Percentiles rank a stretch among this genome's conserved stretches.
Conservation (phyloP, 2,888 invertebrate species). For the Rhodophaea formosa region DNA sequence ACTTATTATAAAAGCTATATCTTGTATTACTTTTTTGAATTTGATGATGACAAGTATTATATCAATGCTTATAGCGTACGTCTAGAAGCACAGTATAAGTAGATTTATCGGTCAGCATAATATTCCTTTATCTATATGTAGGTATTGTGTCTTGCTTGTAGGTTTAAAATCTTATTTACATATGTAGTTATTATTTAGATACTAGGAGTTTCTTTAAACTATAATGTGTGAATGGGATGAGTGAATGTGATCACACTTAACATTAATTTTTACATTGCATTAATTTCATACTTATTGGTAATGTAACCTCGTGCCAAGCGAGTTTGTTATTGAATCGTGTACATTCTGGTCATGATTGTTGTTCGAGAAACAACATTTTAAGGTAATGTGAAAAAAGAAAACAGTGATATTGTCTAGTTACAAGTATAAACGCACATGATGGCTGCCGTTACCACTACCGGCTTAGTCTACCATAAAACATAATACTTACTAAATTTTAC, state of each 20-base stretch:
- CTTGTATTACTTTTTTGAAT: constrained; percentile 50
- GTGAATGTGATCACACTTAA: constrained; percentile 69
- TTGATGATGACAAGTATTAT: constrained; percentile 51
- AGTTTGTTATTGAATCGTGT: constrained; percentile 67
- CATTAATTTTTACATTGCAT: constrained; percentile 64
- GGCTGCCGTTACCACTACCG: constrained; percentile 31
- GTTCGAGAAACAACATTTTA: constrained; percentile 50
- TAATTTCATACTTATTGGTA: constrained; percentile 54
- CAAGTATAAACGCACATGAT: constrained; percentile 38
- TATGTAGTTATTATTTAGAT: constrained; percentile 61
- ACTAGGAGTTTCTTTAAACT: constrained; percentile 62
- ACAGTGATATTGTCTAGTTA: constrained; percentile 47
- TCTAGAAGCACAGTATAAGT: constrained; percentile 56
- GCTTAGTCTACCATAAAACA: constrained; percentile 28
- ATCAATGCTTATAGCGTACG: constrained; percentile 50
- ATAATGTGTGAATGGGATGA: constrained; percentile 63
- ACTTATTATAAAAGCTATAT: constrained; percentile 65
- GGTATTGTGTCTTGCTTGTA: constrained; percentile 61
- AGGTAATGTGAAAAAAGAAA: constrained; percentile 59
- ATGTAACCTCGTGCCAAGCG: constrained; percentile 55
- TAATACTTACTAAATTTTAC: not conserved
- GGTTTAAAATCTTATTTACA: constrained; percentile 60
- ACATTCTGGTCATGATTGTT: constrained; percentile 77
- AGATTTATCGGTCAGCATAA: constrained; percentile 55
- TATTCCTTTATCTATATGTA: constrained; percentile 50